phyloP scores from a whole-genome alignment of 2,888 invertebrate genomes.

The Eretmocerus hayati region DNA sequence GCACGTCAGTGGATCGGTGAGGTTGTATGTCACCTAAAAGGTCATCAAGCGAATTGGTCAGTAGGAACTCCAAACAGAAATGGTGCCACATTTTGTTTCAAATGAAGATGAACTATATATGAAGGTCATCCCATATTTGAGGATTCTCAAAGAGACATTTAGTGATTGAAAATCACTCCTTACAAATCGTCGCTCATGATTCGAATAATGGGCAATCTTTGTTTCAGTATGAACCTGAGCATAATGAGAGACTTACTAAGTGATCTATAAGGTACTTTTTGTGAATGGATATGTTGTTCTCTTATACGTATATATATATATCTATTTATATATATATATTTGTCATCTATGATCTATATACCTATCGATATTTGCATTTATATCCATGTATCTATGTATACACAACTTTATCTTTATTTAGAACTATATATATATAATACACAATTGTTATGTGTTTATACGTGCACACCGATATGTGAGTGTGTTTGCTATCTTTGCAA shows the following conservation, averaged over 20 bases:
- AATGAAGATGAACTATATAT: too few relatives aligned
- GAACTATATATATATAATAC: slow-evolving; percentile 13
- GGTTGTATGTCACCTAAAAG: too few relatives aligned
- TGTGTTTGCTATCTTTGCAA: background rate
- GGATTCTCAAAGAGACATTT: too few relatives aligned
- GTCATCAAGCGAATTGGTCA: too few relatives aligned
- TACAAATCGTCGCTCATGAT: too few relatives aligned
- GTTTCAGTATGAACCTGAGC: slow-evolving; percentile 48
- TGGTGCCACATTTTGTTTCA: too few relatives aligned
- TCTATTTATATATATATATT: slow-evolving; percentile 29
- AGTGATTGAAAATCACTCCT: too few relatives aligned
- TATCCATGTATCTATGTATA: slow-evolving; percentile 20
- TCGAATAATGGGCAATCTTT: slow-evolving; percentile 46
- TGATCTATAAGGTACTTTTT: slow-evolving; percentile 47
- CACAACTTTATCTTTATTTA: slow-evolving; percentile 21
- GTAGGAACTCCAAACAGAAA: too few relatives aligned
- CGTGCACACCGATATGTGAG: background rate
- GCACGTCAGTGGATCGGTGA: too few relatives aligned
- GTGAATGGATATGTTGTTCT: slow-evolving; percentile 45
- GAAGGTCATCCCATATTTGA: too few relatives aligned
- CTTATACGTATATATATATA: slow-evolving; percentile 31
- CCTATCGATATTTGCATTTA: slow-evolving; percentile 3
- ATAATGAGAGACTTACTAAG: slow-evolving; percentile 46
- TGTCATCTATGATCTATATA: slow-evolving; percentile 18
- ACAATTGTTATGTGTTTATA: slow-evolving; percentile 13